Evolutionary conservation across 2,113 vertebrate genomes (phyloP), one percentile per base, ranked within the genome.

Genomic region (Ptilonorhynchus violaceus): DNA sequence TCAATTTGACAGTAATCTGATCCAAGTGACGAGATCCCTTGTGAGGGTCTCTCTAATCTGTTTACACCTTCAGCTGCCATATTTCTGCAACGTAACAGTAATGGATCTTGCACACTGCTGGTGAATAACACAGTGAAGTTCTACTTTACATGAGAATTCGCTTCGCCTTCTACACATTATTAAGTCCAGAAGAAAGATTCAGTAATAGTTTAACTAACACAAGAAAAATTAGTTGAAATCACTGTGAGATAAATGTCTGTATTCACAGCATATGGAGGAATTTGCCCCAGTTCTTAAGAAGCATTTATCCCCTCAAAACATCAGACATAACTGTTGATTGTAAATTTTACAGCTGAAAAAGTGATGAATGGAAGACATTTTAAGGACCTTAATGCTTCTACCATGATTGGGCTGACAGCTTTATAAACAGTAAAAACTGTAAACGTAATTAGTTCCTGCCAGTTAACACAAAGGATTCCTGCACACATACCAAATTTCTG

Each of bases 1-100:
- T 70, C 78, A 94, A 21, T 88, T 76, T 89, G 85, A 93, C 88
- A 94, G 77, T 75, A 85, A 94, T 59, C 41, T 42, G 37, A 85
- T 74, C 58, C 47, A 85, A 83, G 46, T 12, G 39, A 35, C 2
- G 1, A 22, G 62, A 95, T 27, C 35, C 41, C 28, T 58, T 85
- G 22, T 31, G 63, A 94, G 23, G 63, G 50, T 73, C 37, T 83
- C 90, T 81, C 66, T 68, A 49, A 89, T 42, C 50, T 4, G 0
- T 68, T 89, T 82, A 84, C 0, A 3, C 37, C 37, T 82, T 82
- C 75, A 85, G 31, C 55, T 78, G 64, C 63, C 39, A 39, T 53
- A 82, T 77, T 85, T 76, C 62, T 90, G 63, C 46, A 85, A 52
- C 9, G 35, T 56, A 79, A 62, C 37, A 47, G n/a, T 58, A 92